phyloP scores from a whole-genome alignment of 2,797 vertebrate genomes.

The Brachymystax lenok region DNA sequence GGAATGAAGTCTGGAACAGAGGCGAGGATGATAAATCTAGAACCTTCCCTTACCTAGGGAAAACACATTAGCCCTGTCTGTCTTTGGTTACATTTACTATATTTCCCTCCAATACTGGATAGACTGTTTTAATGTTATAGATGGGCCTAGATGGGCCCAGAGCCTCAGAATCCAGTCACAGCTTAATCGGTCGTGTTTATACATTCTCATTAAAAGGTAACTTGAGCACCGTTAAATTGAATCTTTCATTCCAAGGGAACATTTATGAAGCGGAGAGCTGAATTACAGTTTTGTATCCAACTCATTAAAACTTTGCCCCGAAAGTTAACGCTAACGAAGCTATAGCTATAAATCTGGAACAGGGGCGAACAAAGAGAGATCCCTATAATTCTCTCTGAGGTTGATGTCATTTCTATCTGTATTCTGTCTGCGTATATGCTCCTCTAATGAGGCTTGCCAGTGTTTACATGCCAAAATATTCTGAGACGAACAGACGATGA shows the following conservation, averaged over 20 bases:
- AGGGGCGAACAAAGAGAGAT: conserved; percentile 11
- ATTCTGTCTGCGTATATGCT: conserved; percentile 27
- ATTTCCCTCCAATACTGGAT: conserved; percentile 11
- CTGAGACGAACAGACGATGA: conserved; percentile 9
- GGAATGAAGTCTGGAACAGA: conserved; percentile 36
- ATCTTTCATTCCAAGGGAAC: conserved; percentile 44
- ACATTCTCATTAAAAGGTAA: conserved; percentile 65
- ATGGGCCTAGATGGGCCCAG: conserved; percentile 28
- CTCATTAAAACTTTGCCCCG: conserved; percentile 42
- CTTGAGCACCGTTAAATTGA: conserved; percentile 54
- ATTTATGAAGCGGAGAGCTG: conserved; percentile 39
- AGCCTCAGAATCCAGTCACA: conserved; percentile 28
- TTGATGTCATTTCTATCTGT: conserved; percentile 22
- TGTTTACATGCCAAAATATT: conserved; percentile 40
- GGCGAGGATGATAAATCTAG: conserved; percentile 41
- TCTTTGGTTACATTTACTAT: conserved; percentile 28
- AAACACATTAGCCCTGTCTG: conserved; percentile 12
- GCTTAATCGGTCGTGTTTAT: conserved; percentile 57
- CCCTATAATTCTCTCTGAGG: conserved; percentile 7
- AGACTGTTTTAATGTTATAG: conserved; percentile 25
- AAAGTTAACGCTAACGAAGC: conserved; percentile 16
- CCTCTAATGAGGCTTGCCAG: conserved; percentile 36
- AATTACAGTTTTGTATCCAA: conserved; percentile 32
- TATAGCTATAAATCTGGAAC: conserved; percentile 11
- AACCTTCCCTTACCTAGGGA: conserved; percentile 10